Conservation (phyloP, 2,113 vertebrate species). For the Brachyhypopomus gauderio region DNA sequence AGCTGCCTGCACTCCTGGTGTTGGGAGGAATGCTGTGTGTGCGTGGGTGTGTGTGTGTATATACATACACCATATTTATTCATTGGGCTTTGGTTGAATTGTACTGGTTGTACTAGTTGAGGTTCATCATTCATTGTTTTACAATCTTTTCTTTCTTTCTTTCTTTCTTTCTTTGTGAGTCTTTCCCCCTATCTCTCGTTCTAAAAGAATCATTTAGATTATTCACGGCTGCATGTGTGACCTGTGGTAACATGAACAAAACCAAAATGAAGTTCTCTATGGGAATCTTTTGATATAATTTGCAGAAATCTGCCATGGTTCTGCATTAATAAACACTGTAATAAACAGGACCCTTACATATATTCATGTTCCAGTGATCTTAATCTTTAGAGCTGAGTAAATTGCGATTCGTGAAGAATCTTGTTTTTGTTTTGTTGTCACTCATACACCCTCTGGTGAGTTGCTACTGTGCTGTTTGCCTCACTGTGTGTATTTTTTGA, state of each 20-base stretch:
- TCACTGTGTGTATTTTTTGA: neutral
- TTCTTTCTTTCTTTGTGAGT: no score
- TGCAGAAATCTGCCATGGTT: no score
- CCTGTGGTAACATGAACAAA: no score
- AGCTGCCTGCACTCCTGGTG: constrained; percentile 40
- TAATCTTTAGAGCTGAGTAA: constrained; percentile 1
- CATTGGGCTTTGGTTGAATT: neutral
- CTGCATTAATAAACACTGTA: neutral
- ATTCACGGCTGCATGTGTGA: no score
- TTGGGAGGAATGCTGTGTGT: constrained; percentile 4
- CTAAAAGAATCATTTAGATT: no score
- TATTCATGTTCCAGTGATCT: neutral
- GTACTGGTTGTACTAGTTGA: neutral
- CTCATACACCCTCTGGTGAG: neutral
- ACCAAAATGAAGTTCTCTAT: no score
- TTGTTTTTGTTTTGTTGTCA: no score
- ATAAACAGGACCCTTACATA: neutral
- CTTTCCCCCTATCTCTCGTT: no score
- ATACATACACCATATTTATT: constrained; percentile 6
- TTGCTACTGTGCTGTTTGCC: neutral
- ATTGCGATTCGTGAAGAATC: neutral
- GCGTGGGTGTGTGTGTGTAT: constrained; percentile 45
- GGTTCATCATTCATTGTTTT: neutral
- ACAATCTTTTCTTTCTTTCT: no score
- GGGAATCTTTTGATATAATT: no score